Base-by-base conservation (phyloP, 2,797 vertebrate species). In the Neosilurus hyrtlii region DNA sequence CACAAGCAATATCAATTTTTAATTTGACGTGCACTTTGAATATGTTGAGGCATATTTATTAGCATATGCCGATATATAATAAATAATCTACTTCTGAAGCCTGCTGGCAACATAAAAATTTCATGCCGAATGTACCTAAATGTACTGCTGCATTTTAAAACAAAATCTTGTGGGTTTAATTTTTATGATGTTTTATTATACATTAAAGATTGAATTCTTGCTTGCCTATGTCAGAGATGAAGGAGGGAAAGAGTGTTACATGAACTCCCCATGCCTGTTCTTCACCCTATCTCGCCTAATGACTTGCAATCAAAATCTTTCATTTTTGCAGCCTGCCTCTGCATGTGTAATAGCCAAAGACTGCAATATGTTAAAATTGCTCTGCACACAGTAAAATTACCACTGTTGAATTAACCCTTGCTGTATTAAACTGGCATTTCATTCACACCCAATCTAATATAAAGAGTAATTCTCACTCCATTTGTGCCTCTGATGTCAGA, bases 1-100 rank as follows among this genome's bases (percentile, higher is more conserved):
- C 89, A 91, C 85, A 85, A 91, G 90, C 90, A 87, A 88, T 89
- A 92, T 92, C 51, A 86, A 91, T 92, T 90, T 93, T 93, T 92
- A 88, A 92, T 92, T 91, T 87, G 82, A 88, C 79, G 51, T 84
- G 87, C 89, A 83, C 89, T 90, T 91, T 90, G 88, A 92, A 89
- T 86, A 86, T 85, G 82, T 91, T 82, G 81, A 84, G 84, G 82
- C 86, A 83, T 91, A 89, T 92, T 90, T 92, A 92, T 93, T 92
- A 93, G 90, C 90, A 92, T 90, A 91, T 90, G 90, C 89, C 89
- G 79, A 92, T 90, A 90, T 88, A 86, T 87, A 87, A 90, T 92
- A 92, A 92, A 93, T 93, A 92, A 91, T 92, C 91, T 87, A 89
- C 85, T 85, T 88, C 88, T 72, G 87, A 91, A 88, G 88, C 87